These are phyloP conservation scores for Smithornis capensis DNA, from an alignment of 2,113 vertebrate genomes.

Conservation along the genomic window DNA sequence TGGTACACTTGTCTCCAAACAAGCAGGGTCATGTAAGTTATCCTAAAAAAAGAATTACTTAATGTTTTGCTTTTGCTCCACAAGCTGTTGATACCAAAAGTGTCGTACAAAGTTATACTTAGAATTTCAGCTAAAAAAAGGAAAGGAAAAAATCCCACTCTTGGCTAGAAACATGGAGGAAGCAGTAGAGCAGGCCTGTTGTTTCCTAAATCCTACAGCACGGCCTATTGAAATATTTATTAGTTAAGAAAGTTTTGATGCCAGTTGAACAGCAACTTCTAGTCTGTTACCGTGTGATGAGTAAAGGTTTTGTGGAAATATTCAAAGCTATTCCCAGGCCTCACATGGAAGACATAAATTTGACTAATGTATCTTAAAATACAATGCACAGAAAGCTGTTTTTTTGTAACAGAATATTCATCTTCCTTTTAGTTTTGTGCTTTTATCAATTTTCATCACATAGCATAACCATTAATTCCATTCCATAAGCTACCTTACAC, in stretches of 20 bases:
- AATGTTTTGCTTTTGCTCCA: not conserved
- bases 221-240: not conserved
- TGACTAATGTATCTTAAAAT: not conserved
- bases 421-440: not conserved
- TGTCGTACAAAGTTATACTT: not conserved
- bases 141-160: not conserved
- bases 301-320: not conserved
- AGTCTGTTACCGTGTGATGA: not conserved
- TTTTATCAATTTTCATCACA: not conserved
- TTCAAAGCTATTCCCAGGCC: not conserved
- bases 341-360: not conserved
- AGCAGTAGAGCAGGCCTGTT: not conserved
- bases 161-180: not conserved
- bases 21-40: constrained; percentile 87
- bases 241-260: not conserved
- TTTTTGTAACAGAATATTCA: not conserved
- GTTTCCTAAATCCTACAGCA: not conserved
- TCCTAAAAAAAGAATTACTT: not conserved
- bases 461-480: not conserved
- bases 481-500: not conserved
- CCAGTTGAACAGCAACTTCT: not conserved
- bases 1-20: constrained; percentile 87
- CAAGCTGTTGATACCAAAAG: not conserved
- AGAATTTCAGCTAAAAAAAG: not conserved
- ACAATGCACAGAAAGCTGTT: not conserved